Evolutionary conservation across 2,113 vertebrate genomes (phyloP).

Genomic region (Etia nguti): DNA sequence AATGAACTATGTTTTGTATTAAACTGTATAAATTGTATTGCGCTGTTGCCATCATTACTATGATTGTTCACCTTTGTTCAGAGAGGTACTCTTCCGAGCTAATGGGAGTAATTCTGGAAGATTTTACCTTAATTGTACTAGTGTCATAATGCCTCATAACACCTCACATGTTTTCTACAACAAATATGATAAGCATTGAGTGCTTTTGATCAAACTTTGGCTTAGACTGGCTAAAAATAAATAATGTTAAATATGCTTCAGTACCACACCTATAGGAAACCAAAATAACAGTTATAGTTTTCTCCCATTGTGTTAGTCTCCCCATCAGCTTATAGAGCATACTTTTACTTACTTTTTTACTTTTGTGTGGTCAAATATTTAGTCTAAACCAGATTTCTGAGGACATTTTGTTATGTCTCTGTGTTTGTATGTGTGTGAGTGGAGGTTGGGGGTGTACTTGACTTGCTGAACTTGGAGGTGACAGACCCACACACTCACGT

Average conservation of each 20-base stretch:
- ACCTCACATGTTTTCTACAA: rapidly evolving
- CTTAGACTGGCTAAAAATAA: background rate
- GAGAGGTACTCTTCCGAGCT: background rate
- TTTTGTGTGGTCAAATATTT: background rate
- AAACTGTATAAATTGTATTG: background rate
- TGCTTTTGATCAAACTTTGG: background rate
- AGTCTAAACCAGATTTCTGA: background rate
- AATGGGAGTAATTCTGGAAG: rapidly evolving
- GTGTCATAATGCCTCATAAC: rapidly evolving
- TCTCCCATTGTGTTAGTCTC: background rate
- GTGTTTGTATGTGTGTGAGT: background rate
- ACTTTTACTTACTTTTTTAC: no score
- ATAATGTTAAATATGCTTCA: background rate
- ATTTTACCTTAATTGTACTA: background rate
- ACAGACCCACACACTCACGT: constrained; percentile 20
- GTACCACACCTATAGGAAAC: background rate
- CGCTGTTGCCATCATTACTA: background rate
- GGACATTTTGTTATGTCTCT: background rate
- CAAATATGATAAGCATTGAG: background rate
- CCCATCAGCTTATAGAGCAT: background rate
- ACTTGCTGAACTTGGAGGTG: constrained; percentile 39
- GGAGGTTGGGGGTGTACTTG: background rate
- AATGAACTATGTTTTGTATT: background rate
- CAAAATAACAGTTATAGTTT: background rate
- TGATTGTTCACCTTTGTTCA: background rate